A percentile compares a stretch with the other conserved stretches of the same genome.
Evolutionary conservation across 2,888 invertebrate genomes (phyloP).

Genomic region (Heliothis peltigera): DNA sequence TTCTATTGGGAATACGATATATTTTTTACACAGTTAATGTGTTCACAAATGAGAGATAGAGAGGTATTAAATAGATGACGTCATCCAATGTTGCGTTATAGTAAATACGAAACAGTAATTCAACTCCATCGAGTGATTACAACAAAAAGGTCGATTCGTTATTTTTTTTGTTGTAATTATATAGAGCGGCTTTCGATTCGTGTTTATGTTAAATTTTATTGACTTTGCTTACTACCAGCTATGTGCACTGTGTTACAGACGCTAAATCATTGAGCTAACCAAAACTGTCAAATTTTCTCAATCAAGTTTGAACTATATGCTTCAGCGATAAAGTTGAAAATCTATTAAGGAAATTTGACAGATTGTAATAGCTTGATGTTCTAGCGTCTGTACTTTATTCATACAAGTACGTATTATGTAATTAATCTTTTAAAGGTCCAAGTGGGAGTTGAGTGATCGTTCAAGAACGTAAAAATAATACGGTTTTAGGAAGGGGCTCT

Average conservation of each 20-base stretch:
- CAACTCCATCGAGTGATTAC: conserved; percentile 37
- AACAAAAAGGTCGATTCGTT: conserved; percentile 27
- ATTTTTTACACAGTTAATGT: conserved; percentile 57
- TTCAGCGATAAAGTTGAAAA: no score
- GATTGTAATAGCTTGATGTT: no score
- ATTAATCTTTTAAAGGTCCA: no score
- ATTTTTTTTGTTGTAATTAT: conserved; percentile 29
- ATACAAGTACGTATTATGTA: neutral
- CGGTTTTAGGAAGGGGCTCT: neutral
- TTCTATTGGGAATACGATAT: conserved; percentile 24
- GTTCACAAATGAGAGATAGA: conserved; percentile 57
- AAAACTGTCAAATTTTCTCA: no score
- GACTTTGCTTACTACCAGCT: neutral
- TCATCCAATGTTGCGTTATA: conserved; percentile 41
- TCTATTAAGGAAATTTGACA: no score
- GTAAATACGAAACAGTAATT: conserved; percentile 42
- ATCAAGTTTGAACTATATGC: no score
- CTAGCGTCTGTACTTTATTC: no score
- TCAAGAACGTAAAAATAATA: no score
- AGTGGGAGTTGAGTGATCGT: no score
- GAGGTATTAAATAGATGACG: conserved; percentile 59
- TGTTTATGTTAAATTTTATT: conserved; percentile 3
- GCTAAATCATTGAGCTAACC: no score
- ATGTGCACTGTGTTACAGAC: no score
- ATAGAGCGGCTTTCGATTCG: conserved; percentile 9